Percentiles rank a stretch among this genome's conserved stretches.
phyloP scores from a whole-genome alignment of 1,140 invertebrate genomes.

The Cotesia chilonis region DNA sequence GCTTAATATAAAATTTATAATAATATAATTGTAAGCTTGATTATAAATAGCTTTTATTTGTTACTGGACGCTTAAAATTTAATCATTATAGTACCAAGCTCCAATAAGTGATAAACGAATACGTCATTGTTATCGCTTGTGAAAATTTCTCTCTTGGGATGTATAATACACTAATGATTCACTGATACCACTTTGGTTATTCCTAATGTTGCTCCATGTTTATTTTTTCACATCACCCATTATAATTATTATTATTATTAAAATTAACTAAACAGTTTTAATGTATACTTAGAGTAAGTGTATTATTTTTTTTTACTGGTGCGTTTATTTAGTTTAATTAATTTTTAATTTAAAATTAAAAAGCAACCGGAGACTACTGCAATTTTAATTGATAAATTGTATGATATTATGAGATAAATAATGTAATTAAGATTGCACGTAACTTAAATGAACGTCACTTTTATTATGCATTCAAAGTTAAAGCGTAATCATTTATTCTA shows the following conservation, averaged over 20 bases:
- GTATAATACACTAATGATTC: too few relatives aligned
- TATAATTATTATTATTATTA: too few relatives aligned
- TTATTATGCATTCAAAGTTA: conserved; percentile 10
- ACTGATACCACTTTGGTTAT: too few relatives aligned
- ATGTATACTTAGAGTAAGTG: too few relatives aligned
- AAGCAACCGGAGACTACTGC: too few relatives aligned
- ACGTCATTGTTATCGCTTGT: conserved; percentile 24
- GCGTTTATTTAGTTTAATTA: too few relatives aligned
- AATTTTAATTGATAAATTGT: neutral
- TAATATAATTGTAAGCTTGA: neutral
- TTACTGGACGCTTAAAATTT: conserved; percentile 11
- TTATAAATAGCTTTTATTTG: neutral
- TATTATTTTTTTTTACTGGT: too few relatives aligned
- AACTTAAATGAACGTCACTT: neutral
- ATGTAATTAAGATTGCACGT: neutral
- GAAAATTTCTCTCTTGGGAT: conserved; percentile 27
- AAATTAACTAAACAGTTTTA: too few relatives aligned
- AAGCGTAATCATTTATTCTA: conserved; percentile 3
- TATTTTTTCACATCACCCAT: neutral
- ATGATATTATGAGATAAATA: conserved; percentile 3
- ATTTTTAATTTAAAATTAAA: too few relatives aligned
- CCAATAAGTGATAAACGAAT: conserved; percentile 24
- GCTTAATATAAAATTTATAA: too few relatives aligned
- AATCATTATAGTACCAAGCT: conserved; percentile 29
- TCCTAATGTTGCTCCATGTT: neutral